phyloP scores from a whole-genome alignment of 2,113 vertebrate species.

The Oreotragus oreotragus region DNA sequence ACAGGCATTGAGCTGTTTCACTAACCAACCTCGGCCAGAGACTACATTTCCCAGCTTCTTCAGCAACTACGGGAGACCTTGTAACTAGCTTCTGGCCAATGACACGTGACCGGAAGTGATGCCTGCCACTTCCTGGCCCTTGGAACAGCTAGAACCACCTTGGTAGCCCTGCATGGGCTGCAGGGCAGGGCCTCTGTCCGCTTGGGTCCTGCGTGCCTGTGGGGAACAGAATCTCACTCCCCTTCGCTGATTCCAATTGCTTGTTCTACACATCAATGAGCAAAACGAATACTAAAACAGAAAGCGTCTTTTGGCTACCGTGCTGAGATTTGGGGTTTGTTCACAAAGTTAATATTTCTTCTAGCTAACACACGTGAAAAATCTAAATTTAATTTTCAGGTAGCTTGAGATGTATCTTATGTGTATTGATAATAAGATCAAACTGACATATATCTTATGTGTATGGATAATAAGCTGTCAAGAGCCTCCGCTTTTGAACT shows the following conservation, averaged over 20 bases:
- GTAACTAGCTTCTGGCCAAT: not conserved
- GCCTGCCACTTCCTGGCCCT: not conserved
- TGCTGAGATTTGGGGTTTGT: not conserved
- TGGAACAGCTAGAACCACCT: not conserved
- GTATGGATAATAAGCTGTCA: not conserved
- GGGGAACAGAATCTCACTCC: not conserved
- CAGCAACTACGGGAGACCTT: not conserved
- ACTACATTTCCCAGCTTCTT: not conserved
- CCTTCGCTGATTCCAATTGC: not conserved
- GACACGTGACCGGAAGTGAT: not conserved
- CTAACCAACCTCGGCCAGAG: not conserved
- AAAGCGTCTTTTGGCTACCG: not conserved
- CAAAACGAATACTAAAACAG: not conserved
- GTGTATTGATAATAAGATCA: not conserved
- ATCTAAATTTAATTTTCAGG: not conserved
- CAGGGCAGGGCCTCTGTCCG: not conserved
- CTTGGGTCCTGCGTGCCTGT: accelerated
- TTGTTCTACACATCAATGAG: not conserved
- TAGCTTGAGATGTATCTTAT: not conserved
- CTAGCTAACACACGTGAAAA: not conserved
- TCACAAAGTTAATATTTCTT: not conserved
- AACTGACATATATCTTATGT: not conserved
- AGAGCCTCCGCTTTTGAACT: not conserved
- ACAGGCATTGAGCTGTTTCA: accelerated
- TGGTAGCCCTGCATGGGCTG: not conserved